Conservation (phyloP, 2,888 invertebrate species). For the Agrotis segetum region DNA sequence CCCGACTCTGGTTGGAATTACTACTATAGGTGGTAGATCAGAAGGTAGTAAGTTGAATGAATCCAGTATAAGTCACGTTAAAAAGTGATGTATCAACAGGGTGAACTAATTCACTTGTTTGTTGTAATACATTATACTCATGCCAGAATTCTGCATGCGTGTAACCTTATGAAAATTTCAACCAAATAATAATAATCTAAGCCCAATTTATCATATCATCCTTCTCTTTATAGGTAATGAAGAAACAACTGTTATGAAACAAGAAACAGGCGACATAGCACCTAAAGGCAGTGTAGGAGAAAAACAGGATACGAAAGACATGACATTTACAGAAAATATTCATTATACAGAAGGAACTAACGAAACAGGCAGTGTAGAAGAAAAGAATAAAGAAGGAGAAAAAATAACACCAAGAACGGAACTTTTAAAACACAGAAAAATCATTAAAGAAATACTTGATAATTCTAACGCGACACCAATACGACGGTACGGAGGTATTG, state of each 20-base stretch:
- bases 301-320: not conserved
- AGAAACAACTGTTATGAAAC: slow-evolving; percentile 30
- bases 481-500: slow-evolving; percentile 69
- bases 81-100: too few relatives aligned
- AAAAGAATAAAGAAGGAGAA: slow-evolving; percentile 11
- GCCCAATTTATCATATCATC: too few relatives aligned
- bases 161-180: too few relatives aligned
- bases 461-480: slow-evolving; percentile 79
- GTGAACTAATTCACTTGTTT: not conserved
- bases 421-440: slow-evolving; percentile 72
- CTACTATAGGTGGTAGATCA: too few relatives aligned
- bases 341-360: slow-evolving; percentile 2
- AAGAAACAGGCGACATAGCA: not conserved
- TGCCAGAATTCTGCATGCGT: too few relatives aligned
- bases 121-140: not conserved
- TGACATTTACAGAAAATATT: not conserved
- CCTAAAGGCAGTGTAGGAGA: not conserved
- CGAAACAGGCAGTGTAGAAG: not conserved
- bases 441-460: slow-evolving; percentile 70
- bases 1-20: too few relatives aligned
- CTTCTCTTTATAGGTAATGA: slow-evolving; percentile 66
- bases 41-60: too few relatives aligned
- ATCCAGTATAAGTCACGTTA: not conserved
- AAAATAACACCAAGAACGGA: slow-evolving; percentile 63
- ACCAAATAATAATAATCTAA: too few relatives aligned